Evolutionary conservation across 2,113 vertebrate genomes (phyloP).

Genomic region (Chionodraco myersi): DNA sequence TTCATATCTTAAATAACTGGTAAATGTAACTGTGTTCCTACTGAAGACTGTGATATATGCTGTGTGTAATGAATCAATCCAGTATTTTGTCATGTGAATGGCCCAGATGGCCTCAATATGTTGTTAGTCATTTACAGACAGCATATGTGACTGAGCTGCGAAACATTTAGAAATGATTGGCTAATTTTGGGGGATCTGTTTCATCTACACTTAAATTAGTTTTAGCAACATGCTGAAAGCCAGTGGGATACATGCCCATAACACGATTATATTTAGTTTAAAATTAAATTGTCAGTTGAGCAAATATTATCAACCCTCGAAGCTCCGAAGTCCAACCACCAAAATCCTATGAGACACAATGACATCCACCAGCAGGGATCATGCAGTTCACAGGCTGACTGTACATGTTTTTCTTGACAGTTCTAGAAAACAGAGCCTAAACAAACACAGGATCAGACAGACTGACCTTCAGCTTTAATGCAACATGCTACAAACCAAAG

Average conservation of each 20-base stretch:
- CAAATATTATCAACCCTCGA: no score
- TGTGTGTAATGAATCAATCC: background rate
- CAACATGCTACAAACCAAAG: constrained; percentile 4
- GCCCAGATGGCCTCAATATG: constrained; percentile 1
- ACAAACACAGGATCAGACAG: constrained; percentile 4
- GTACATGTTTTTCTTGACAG: background rate
- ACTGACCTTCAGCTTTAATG: constrained; percentile 5
- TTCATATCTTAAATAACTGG: background rate
- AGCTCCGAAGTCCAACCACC: no score
- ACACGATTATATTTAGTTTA: background rate
- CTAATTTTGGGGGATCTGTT: background rate
- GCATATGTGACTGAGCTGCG: background rate
- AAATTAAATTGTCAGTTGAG: no score
- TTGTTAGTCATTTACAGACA: background rate
- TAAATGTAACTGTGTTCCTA: background rate
- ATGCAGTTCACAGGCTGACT: background rate
- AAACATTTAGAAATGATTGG: background rate
- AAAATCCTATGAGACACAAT: no score
- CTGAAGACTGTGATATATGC: background rate
- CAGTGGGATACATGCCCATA: background rate
- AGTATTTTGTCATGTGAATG: background rate
- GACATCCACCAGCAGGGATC: background rate
- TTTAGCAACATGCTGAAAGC: background rate
- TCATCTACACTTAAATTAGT: background rate
- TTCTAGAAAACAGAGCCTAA: background rate